phyloP scores from a whole-genome alignment of 2,888 invertebrate genomes.

The Adineta ricciae region DNA sequence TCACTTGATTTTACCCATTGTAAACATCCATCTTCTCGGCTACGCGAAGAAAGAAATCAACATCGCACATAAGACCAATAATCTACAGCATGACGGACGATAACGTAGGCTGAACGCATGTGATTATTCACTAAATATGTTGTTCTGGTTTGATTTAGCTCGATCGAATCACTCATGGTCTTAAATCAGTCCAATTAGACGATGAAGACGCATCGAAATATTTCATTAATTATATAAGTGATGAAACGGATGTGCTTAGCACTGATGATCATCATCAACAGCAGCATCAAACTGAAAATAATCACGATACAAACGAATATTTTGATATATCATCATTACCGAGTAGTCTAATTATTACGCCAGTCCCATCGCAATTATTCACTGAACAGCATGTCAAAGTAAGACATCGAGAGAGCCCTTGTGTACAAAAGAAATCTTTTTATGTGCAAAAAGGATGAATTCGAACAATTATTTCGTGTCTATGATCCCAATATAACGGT shows the following conservation, averaged over 20 bases:
- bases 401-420: no score
- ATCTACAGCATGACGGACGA: background rate
- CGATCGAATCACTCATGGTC: background rate
- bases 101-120: background rate
- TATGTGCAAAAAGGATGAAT: background rate
- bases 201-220: conserved; percentile 12
- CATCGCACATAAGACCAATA: no score
- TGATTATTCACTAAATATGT: background rate
- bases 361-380: background rate
- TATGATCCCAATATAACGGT: background rate
- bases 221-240: conserved; percentile 22
- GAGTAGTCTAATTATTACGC: background rate
- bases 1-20: background rate
- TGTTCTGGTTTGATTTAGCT: background rate
- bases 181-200: background rate
- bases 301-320: background rate
- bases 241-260: background rate
- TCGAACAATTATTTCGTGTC: background rate
- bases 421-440: no score
- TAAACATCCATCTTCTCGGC: background rate
- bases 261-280: background rate
- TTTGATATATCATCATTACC: background rate
- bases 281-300: background rate
- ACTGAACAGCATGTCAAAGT: background rate
- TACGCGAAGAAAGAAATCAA: no score